phyloP scores from a whole-genome alignment of 2,888 invertebrate species.

The Tachina grossa region DNA sequence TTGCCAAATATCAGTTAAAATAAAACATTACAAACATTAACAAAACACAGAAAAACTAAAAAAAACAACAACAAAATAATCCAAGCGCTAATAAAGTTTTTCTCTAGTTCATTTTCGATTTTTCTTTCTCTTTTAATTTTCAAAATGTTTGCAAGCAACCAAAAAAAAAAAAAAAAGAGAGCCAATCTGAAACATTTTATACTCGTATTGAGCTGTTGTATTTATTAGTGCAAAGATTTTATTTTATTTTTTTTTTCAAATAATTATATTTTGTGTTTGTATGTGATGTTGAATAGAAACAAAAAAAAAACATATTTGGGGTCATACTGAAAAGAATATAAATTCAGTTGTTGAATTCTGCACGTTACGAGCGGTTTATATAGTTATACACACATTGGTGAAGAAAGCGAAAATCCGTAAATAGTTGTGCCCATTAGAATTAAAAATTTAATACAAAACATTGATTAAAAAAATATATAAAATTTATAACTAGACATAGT shows the following conservation, averaged over 20 bases:
- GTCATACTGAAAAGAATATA: slow-evolving; percentile 66
- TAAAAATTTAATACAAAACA: neutral
- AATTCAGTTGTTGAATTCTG: slow-evolving; percentile 70
- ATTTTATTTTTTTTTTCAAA: slow-evolving; percentile 19
- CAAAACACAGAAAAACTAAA: neutral
- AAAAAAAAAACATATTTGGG: slow-evolving; percentile 67
- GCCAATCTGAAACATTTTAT: slow-evolving; percentile 35
- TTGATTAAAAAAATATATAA: neutral
- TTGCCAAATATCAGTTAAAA: slow-evolving; percentile 42
- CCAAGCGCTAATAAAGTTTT: slow-evolving; percentile 46
- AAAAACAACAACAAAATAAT: slow-evolving; percentile 15
- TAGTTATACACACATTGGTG: slow-evolving; percentile 33
- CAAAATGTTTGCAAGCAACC: slow-evolving; percentile 11
- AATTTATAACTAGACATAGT: neutral
- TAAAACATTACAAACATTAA: slow-evolving; percentile 31
- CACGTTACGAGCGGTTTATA: slow-evolving; percentile 69
- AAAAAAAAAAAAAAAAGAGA: slow-evolving; percentile 37
- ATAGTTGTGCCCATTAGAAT: slow-evolving; percentile 40
- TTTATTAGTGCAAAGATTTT: slow-evolving; percentile 50
- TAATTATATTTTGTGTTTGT: slow-evolving; percentile 44
- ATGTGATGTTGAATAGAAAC: slow-evolving; percentile 52
- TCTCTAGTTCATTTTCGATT: slow-evolving; percentile 22
- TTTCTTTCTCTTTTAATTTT: slow-evolving; percentile 48
- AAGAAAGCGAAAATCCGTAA: slow-evolving; percentile 57
- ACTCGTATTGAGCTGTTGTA: slow-evolving; percentile 28